Percentiles rank a stretch among this genome's conserved stretches.
phyloP scores from a whole-genome alignment of 2,797 vertebrate species.

The Myotis pilosus region DNA sequence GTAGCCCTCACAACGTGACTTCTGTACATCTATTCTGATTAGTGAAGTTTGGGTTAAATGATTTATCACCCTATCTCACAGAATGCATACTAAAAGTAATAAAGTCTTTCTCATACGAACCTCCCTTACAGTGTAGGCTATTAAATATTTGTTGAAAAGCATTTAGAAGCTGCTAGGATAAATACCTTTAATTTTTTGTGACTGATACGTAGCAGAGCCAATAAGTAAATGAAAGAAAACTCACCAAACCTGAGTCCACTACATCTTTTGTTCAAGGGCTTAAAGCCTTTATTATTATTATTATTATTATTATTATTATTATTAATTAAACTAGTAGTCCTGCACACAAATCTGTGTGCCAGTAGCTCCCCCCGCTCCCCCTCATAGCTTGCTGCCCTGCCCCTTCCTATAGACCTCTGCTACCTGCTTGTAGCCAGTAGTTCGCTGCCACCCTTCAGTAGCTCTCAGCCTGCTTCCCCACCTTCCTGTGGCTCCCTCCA shows the following conservation, averaged over 20 bases:
- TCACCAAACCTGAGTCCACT: not conserved
- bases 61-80: not conserved
- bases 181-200: constrained; percentile 40
- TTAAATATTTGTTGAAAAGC: constrained; percentile 47
- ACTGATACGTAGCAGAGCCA: not conserved
- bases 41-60: constrained; percentile 5
- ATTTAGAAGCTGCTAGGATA: not conserved
- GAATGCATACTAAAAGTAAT: not conserved
- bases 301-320: not conserved
- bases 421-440: no score
- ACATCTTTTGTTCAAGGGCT: not conserved
- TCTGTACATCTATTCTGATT: constrained; percentile 25
- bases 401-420: no score
- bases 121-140: not conserved
- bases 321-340: no score
- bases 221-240: constrained; percentile 5
- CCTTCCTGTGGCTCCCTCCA: no score
- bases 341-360: no score
- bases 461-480: no score
- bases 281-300: not conserved
- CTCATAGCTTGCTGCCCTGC: no score
- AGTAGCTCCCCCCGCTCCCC: no score
- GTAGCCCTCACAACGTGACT: not conserved
- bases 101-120: not conserved
- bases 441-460: no score